These are phyloP conservation scores for Erebia palarica DNA, from an alignment of 2,888 invertebrate species.

Conservation along the genomic window DNA sequence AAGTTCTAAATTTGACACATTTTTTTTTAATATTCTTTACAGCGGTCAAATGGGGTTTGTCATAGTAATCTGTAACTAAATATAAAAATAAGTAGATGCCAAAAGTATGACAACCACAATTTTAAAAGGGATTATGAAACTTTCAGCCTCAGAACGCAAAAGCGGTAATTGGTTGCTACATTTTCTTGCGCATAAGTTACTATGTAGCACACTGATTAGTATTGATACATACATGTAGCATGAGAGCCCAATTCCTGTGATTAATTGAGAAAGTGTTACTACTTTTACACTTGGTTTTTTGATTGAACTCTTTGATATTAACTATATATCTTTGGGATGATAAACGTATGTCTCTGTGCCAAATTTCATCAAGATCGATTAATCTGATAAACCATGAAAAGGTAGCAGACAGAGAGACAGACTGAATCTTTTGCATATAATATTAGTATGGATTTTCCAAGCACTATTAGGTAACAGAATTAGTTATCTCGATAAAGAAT, in stretches of 20 bases:
- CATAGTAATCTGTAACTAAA: background rate
- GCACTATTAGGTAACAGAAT: no score
- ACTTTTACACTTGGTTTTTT: no score
- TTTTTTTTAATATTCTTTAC: background rate
- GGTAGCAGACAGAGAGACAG: no score
- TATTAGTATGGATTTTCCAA: no score
- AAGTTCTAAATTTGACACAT: background rate
- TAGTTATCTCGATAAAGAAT: background rate
- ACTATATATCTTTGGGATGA: no score
- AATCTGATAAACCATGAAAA: no score
- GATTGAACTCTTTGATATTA: no score
- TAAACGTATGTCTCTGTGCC: no score
- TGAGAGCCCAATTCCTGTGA: background rate
- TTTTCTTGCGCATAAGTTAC: slow-evolving; percentile 1
- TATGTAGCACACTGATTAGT: background rate
- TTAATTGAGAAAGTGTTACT: background rate
- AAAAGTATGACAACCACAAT: slow-evolving; percentile 64
- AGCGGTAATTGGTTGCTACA: background rate
- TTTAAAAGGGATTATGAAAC: slow-evolving; percentile 51
- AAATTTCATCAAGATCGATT: no score
- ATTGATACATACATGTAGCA: background rate
- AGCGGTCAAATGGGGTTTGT: no score
- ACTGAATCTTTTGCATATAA: no score
- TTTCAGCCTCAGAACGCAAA: background rate
- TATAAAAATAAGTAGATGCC: slow-evolving; percentile 29